Evolutionary conservation across 2,888 invertebrate genomes (phyloP), one percentile per base, ranked within the genome.

Genomic region (Mythimna impura): DNA sequence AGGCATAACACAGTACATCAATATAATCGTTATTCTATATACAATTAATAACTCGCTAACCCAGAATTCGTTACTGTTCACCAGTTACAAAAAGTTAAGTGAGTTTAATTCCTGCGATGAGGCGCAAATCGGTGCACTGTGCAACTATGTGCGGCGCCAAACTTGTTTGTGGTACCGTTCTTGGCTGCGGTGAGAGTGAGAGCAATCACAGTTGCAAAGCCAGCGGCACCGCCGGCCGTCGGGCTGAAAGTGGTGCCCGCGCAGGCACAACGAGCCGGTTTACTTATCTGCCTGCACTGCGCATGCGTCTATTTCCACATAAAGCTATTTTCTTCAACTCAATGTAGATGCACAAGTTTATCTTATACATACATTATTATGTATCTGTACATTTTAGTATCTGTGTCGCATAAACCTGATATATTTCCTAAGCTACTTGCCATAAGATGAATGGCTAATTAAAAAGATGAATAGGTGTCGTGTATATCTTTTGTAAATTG

Each of bases 91-190:
- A 72, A 73, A 73, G 20, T 36, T 73, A 22, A 58, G 36, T 62
- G 50, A 36, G 57, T 79, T 67, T 73, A 57, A 58, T 73, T 66
- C 61, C 30, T 70, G 58, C 68, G 74, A 80, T 69, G 70, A 81
- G 55, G 76, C 52, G 20, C 58, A 36, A 60, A 36, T 36, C 36
- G 60, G 40, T 61, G 55, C 25, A 25, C 55, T 25, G 55, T 55
- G 61, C 40, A 79, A 76, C 75, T 77, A 71, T 77, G 82, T 78
- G 71, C 80, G 82, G 80, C 84, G 85, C 83, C 85, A 89, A 91
- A 92, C 92, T 88, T 76, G 92, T 92, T 91, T 89, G 74, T 85
- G 83, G 83, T 89, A 91, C 89, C 89, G 91, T 90, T 90, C 81
- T 83, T 79, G 82, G 84, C 78, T 77, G 76, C 75, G 71, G 78